Base-by-base conservation (phyloP, 2,113 vertebrate genomes). In the Diadophis punctatus region DNA sequence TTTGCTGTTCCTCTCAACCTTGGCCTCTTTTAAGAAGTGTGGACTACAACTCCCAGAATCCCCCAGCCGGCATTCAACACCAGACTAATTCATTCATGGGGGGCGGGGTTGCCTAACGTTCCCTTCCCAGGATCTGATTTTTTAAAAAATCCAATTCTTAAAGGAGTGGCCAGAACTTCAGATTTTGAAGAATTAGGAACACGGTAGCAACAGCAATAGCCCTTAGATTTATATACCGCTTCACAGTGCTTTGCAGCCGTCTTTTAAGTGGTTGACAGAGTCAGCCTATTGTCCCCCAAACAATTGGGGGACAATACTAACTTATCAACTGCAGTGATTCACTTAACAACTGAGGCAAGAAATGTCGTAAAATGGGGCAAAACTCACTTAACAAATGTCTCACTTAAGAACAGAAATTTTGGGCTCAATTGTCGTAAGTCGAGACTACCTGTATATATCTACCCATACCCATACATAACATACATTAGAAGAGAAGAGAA, bases 221-320 rank as follows among this genome's bases (percentile, higher is more conserved):
- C 1, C 11, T n/a, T 30, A 5, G 27, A 63, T 25, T 14, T n/a
- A 2, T n/a, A 63, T 30, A 1, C 10, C 27, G 27, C 58, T 60
- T 60, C 10, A 4, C 3, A 60, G 25, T 3, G 9, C 27, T 60
- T 60, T 60, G 0, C 10, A 60, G 58, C 10, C 10, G 25, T 60
- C 58, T 60, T 27, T 60, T n/a, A 3, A 30, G 25, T 1, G 1
- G 27, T 60, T 60, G 1, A 14, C 60, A 63, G 10, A 12, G 10
- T 63, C 58, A 4, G 0, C 25, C 3, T 30, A 0, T 63, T 12
- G 58, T 0, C 58, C 60, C 60, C 27, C 9, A 1, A 30, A 63
- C 25, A 63, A 43, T n/a, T n/a, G n/a, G n/a, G n/a, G n/a, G n/a
- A n/a, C n/a, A n/a, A n/a, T n/a, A 56, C 55, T 56, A 8, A 8